Evolutionary conservation across 1,140 invertebrate species (phyloP).

Genomic region (Plutomurus gul): DNA sequence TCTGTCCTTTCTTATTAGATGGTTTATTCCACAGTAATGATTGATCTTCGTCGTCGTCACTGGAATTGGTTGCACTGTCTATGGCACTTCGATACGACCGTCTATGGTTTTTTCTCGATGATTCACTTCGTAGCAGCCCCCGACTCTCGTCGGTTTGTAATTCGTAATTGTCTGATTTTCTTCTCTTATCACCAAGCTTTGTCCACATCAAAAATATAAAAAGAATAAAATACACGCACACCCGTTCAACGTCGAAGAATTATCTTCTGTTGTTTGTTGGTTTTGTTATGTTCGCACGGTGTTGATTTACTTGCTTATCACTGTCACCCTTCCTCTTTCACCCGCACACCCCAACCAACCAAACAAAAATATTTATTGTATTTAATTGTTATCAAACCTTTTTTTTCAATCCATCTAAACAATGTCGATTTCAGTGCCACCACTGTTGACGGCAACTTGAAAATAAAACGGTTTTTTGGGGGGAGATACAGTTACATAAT

Average conservation of each 20-base stretch:
- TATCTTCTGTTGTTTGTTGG: too few species aligned
- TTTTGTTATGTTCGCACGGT: too few species aligned
- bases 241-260: not conserved
- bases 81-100: not conserved
- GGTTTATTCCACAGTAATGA: not conserved
- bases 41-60: not conserved
- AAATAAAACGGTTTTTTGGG: too few species aligned
- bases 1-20: not conserved
- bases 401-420: too few species aligned
- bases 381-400: too few species aligned
- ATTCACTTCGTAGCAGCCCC: not conserved
- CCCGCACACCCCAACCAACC: too few species aligned
- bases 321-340: too few species aligned
- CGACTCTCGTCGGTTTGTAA: constrained; percentile 2
- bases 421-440: too few species aligned
- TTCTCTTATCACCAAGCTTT: not conserved
- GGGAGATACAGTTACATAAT: too few species aligned
- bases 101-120: not conserved
- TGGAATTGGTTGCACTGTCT: not conserved
- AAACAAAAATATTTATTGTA: too few species aligned
- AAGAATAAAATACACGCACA: not conserved
- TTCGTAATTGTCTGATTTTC: constrained; percentile 9
- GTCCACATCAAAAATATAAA: constrained; percentile 9
- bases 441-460: too few species aligned
- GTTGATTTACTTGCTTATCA: too few species aligned